These are phyloP conservation scores for Pantherophis alleghaniensis DNA, from an alignment of 2,797 vertebrate species.

Conservation along the genomic window DNA sequence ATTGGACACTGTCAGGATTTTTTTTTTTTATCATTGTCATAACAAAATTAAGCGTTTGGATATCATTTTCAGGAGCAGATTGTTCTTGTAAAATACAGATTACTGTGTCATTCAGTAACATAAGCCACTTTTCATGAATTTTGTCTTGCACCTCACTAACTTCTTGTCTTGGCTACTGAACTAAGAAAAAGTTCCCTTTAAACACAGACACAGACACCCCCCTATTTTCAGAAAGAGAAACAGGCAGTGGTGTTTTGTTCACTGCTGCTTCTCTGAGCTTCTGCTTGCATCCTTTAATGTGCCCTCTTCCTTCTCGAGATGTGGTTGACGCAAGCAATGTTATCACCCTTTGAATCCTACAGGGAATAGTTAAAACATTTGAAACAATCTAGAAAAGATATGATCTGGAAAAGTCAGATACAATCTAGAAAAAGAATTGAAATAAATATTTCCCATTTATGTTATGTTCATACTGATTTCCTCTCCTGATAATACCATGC, in stretches of 20 bases:
- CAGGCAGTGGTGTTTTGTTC: neutral
- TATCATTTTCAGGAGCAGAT: slow-evolving; percentile 49
- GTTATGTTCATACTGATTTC: neutral
- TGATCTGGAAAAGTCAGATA: rapidly evolving
- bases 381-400: neutral
- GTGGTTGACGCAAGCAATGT: neutral
- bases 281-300: too few species aligned
- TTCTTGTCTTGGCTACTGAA: slow-evolving; percentile 31
- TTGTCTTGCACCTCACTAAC: slow-evolving; percentile 60
- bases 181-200: slow-evolving; percentile 19
- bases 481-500: neutral
- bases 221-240: rapidly evolving
- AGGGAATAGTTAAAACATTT: neutral
- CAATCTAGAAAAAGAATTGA: slow-evolving; percentile 19
- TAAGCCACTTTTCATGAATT: slow-evolving; percentile 60
- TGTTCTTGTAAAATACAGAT: slow-evolving; percentile 56
- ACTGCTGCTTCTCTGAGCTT: too few species aligned
- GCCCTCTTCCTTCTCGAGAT: rapidly evolving
- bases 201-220: too few species aligned
- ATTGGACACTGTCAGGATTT: too few species aligned
- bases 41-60: too few species aligned
- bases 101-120: slow-evolving; percentile 30
- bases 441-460: slow-evolving; percentile 16
- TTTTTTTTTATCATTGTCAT: too few species aligned
- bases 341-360: slow-evolving; percentile 4